Conservation (phyloP, 2,113 vertebrate species). For the Raja brachyura region DNA sequence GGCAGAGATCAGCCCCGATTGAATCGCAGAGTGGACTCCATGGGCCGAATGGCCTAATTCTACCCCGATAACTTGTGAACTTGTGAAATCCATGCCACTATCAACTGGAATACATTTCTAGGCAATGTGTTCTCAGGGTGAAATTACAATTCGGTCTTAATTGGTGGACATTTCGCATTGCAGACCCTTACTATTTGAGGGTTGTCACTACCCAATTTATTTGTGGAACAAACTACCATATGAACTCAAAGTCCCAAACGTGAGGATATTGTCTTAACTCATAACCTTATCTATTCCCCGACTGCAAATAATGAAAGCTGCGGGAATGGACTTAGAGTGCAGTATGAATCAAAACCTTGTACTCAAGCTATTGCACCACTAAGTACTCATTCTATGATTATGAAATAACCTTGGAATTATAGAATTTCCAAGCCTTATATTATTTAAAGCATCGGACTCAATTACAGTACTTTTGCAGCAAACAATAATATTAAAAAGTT, state of each 20-base stretch:
- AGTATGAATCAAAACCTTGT: background rate
- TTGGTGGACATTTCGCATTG: background rate
- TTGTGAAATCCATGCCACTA: too few species aligned
- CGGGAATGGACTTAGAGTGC: background rate
- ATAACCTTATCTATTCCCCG: background rate
- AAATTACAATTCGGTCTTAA: background rate
- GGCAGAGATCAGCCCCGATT: too few species aligned
- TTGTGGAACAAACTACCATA: background rate
- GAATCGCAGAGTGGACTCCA: too few species aligned
- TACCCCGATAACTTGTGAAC: too few species aligned
- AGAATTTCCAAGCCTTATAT: background rate
- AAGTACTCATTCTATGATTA: background rate
- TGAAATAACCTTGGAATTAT: background rate
- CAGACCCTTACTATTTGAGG: background rate
- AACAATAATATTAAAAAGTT: background rate
- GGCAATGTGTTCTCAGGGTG: background rate
- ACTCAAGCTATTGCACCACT: background rate
- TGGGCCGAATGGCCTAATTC: too few species aligned
- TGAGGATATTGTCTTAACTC: background rate
- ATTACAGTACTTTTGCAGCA: background rate
- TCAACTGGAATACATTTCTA: too few species aligned
- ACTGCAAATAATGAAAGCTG: background rate
- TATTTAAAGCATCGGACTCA: background rate
- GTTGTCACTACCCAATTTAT: background rate
- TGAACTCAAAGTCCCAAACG: background rate